Evolutionary conservation across 1,140 invertebrate genomes (phyloP).

Genomic region (Lepidotrigona ventralis): DNA sequence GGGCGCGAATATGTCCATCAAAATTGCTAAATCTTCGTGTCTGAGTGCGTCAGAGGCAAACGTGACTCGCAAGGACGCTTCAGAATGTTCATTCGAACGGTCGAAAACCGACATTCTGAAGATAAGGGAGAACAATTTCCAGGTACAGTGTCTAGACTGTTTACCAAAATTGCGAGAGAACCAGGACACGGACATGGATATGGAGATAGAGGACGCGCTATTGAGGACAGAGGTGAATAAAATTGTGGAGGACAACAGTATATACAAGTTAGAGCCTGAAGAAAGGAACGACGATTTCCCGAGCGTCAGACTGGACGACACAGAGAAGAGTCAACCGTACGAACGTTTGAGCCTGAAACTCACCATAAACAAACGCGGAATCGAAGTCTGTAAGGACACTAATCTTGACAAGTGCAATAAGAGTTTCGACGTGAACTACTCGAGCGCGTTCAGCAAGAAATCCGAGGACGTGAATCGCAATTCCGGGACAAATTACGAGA

Average conservation of each 20-base stretch:
- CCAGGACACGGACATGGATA: not conserved
- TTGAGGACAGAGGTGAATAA: too few relatives aligned
- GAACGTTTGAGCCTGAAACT: constrained; percentile 22
- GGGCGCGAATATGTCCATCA: not conserved
- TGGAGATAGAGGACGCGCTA: not conserved
- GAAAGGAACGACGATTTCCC: not conserved
- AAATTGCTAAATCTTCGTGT: not conserved
- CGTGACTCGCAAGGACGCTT: not conserved
- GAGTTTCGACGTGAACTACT: not conserved
- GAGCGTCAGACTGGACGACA: not conserved
- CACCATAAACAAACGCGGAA: constrained; percentile 11
- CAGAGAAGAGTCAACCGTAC: not conserved
- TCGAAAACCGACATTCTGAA: too few relatives aligned
- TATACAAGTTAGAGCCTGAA: not conserved
- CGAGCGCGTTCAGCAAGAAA: not conserved
- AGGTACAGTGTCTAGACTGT: not conserved
- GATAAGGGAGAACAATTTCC: not conserved
- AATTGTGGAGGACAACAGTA: not conserved
- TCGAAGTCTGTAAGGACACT: not conserved
- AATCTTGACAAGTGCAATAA: not conserved
- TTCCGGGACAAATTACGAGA: not conserved
- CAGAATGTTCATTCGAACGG: not conserved
- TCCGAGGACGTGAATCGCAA: not conserved
- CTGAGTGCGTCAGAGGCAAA: not conserved
- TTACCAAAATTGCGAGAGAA: not conserved